Conservation (phyloP, 2,797 vertebrate genomes). For the Chelon labrosus region DNA sequence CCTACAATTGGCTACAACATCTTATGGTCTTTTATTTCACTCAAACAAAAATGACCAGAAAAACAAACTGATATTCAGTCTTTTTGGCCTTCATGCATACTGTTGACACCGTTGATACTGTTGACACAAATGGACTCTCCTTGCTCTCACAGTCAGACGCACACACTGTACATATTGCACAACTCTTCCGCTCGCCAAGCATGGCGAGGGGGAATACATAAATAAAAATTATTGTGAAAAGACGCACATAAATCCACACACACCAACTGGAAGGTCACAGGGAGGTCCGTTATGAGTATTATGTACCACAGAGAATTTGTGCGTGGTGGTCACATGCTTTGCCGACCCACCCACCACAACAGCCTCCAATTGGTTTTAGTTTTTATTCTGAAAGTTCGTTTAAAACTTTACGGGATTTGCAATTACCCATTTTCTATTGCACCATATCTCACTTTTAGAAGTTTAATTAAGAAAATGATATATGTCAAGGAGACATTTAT, state of each 20-base stretch:
- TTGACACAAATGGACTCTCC: background rate
- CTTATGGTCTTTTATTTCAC: too few species aligned
- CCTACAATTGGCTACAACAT: too few species aligned
- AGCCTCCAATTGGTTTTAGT: background rate
- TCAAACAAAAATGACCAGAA: background rate
- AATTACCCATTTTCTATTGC: too few species aligned
- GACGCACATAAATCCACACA: slow-evolving; percentile 56
- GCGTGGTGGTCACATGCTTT: background rate
- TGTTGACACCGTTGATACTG: background rate
- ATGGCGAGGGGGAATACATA: slow-evolving; percentile 36
- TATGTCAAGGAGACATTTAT: background rate
- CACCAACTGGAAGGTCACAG: slow-evolving; percentile 27
- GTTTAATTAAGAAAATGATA: background rate
- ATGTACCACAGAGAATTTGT: background rate
- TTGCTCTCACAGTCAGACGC: background rate
- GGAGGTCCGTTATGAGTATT: slow-evolving; percentile 5
- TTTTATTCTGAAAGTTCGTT: background rate
- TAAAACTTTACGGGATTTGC: background rate
- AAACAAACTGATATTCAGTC: background rate
- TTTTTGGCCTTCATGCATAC: background rate
- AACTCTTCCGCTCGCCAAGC: background rate
- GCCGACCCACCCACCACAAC: background rate
- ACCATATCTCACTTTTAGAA: too few species aligned
- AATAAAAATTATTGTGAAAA: slow-evolving; percentile 53
- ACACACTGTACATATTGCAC: background rate